A percentile compares a stretch with the other conserved stretches of the same genome.
phyloP scores from a whole-genome alignment of 2,797 vertebrate genomes.

The Labeo calbasu region DNA sequence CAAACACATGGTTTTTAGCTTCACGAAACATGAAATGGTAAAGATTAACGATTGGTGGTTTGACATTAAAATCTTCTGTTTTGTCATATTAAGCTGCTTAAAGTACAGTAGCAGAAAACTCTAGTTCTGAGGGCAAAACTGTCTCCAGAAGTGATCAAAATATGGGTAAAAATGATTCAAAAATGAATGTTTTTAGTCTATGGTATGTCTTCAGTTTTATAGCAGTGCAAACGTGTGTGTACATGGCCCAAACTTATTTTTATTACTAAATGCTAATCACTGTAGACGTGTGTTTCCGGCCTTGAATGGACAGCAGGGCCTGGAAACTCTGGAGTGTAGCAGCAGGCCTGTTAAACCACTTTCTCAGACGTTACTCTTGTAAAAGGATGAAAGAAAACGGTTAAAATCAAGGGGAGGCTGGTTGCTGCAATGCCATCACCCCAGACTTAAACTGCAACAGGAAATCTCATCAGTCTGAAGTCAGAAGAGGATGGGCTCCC shows the following conservation, averaged over 20 bases:
- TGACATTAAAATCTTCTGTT: background rate
- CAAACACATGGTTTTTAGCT: constrained; percentile 16
- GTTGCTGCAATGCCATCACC: background rate
- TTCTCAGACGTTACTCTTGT: background rate
- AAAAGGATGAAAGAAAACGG: background rate
- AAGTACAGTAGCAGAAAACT: background rate
- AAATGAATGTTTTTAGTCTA: background rate
- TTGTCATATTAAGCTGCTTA: background rate
- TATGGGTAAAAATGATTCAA: background rate
- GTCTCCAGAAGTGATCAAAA: background rate
- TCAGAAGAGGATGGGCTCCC: background rate
- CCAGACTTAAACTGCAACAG: background rate
- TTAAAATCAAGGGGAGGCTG: background rate
- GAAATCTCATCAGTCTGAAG: background rate
- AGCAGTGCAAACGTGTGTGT: background rate
- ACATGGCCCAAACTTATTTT: background rate
- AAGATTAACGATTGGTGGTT: background rate
- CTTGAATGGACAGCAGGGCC: too few species aligned
- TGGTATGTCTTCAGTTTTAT: background rate
- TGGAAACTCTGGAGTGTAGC: background rate
- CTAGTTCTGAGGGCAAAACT: background rate
- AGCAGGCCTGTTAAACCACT: background rate
- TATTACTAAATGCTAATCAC: background rate
- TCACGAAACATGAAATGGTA: background rate
- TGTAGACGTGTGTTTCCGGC: background rate